These are phyloP conservation scores for Rhinophrynus dorsalis DNA, from an alignment of 2,797 vertebrate species.

Conservation along the genomic window DNA sequence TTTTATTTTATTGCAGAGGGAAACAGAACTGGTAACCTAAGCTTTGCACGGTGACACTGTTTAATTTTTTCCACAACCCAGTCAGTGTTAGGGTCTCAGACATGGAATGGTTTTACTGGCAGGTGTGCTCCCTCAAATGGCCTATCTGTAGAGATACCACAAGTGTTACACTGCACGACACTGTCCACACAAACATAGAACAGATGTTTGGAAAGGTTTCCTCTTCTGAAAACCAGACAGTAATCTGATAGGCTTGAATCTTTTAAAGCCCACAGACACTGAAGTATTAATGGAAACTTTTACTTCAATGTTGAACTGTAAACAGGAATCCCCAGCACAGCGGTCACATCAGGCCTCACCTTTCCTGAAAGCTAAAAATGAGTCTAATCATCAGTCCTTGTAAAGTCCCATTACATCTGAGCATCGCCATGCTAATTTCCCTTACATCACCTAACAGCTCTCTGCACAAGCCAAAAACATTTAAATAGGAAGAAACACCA, in stretches of 20 bases:
- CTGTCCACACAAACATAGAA: slow-evolving; percentile 41
- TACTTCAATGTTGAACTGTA: slow-evolving; percentile 35
- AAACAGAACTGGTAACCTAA: slow-evolving; percentile 13
- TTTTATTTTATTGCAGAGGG: background rate
- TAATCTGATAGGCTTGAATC: slow-evolving; percentile 44
- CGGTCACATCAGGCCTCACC: slow-evolving; percentile 36
- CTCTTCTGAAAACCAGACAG: slow-evolving; percentile 38
- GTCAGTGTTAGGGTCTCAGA: background rate
- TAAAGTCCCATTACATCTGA: background rate
- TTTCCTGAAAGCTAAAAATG: slow-evolving; percentile 20
- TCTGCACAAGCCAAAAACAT: background rate
- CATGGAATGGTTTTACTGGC: slow-evolving; percentile 28
- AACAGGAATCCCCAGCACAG: slow-evolving; percentile 46
- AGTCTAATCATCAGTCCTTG: slow-evolving; percentile 17
- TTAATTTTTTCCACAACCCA: slow-evolving; percentile 11
- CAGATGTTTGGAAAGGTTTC: slow-evolving; percentile 47
- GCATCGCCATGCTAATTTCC: background rate
- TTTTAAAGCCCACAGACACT: slow-evolving; percentile 31
- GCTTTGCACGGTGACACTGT: background rate
- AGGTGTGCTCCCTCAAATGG: slow-evolving; percentile 40
- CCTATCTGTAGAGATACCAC: slow-evolving; percentile 41
- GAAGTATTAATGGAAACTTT: slow-evolving; percentile 43
- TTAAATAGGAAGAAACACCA: background rate
- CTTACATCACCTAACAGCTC: background rate
- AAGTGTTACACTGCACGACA: slow-evolving; percentile 42